Evolutionary conservation across 2,113 vertebrate genomes (phyloP).

Genomic region (Otus sunia): DNA sequence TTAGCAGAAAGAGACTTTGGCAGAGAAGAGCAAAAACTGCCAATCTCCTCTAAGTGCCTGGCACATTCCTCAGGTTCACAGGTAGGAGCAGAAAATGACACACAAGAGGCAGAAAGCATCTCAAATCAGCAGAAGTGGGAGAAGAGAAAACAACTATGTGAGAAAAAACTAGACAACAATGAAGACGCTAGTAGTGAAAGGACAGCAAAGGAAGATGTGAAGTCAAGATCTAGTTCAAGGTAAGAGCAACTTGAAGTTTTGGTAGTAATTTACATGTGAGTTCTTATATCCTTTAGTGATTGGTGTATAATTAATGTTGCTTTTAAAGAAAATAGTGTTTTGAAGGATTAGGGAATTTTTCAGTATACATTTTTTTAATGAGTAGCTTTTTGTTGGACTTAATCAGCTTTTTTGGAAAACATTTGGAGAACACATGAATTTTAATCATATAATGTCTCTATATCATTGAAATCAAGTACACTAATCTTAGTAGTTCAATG

Average conservation of each 20-base stretch:
- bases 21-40: conserved; percentile 53
- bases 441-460: fast-evolving
- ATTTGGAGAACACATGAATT: neutral
- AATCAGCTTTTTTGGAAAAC: neutral
- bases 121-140: conserved; percentile 68
- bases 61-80: conserved; percentile 67
- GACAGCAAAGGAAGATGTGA: conserved; percentile 65
- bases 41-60: conserved; percentile 83
- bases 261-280: neutral
- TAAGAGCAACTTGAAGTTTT: conserved; percentile 38
- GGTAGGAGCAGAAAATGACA: conserved; percentile 40
- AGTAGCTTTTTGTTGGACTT: neutral
- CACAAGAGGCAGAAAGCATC: neutral
- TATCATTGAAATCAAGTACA: neutral
- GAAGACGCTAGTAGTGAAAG: conserved; percentile 47
- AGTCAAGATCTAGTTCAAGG: conserved; percentile 70
- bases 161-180: conserved; percentile 25
- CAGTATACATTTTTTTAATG: neutral
- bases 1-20: conserved; percentile 54
- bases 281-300: neutral
- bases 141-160: conserved; percentile 52
- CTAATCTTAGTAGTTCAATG: neutral
- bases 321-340: neutral
- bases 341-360: neutral
- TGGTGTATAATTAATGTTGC: neutral